Percentiles rank a stretch among this genome's conserved stretches.
Evolutionary conservation across 2,888 invertebrate species (phyloP).

Genomic region (Amblyteles armatorius): DNA sequence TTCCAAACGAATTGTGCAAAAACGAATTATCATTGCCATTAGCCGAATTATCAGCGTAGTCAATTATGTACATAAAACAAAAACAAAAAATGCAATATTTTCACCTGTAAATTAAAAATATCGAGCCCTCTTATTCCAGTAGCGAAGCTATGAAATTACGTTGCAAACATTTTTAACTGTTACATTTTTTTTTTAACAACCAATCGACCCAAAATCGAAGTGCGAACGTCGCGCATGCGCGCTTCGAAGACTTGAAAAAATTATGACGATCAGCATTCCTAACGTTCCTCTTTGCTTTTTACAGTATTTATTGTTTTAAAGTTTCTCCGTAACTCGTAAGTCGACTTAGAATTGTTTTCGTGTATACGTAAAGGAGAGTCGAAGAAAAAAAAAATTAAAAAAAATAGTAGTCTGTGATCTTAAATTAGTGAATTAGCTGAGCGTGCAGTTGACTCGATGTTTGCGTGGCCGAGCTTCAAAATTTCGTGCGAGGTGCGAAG

Average conservation of each 20-base stretch:
- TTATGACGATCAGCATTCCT: conserved; percentile 25
- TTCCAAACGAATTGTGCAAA: neutral
- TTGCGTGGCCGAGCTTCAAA: conserved; percentile 6
- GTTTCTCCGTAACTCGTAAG: conserved; percentile 1
- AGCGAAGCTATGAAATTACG: neutral
- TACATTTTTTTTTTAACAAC: neutral
- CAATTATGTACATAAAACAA: conserved; percentile 63
- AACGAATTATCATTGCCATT: conserved; percentile 2
- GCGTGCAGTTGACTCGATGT: conserved; percentile 30
- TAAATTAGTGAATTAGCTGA: conserved; percentile 56
- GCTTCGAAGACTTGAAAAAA: neutral
- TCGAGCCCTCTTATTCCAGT: neutral
- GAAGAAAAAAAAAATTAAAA: conserved; percentile 17
- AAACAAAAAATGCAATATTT: conserved; percentile 46
- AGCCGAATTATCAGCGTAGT: conserved; percentile 44
- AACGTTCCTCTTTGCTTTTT: conserved; percentile 17
- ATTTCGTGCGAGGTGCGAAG: neutral
- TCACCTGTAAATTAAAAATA: conserved; percentile 24
- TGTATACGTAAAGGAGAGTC: neutral
- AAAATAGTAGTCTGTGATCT: conserved; percentile 63
- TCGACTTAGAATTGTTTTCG: conserved; percentile 6
- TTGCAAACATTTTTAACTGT: neutral
- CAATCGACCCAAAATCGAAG: neutral
- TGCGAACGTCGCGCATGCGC: neutral
- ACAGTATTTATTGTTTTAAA: conserved; percentile 46